These are phyloP conservation scores for Pituophis catenifer DNA, from an alignment of 2,113 vertebrate genomes.

Conservation along the genomic window DNA sequence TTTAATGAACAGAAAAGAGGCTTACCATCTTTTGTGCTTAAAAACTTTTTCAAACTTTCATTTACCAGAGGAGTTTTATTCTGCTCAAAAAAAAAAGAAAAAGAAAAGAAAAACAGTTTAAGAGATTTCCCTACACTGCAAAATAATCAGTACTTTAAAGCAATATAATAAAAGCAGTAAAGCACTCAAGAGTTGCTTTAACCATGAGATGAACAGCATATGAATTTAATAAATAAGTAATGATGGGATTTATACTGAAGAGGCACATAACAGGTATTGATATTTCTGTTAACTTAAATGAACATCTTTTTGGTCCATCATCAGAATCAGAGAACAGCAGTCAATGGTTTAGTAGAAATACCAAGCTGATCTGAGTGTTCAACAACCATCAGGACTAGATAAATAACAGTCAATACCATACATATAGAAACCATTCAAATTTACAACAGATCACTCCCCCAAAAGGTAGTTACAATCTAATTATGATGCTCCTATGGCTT, in stretches of 20 bases:
- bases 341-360: neutral
- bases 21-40: constrained; percentile 89
- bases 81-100: constrained; percentile 69
- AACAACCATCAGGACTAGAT: neutral
- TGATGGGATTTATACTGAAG: neutral
- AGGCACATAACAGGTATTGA: neutral
- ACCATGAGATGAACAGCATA: neutral
- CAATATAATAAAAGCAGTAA: neutral
- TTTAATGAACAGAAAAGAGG: constrained; percentile 24
- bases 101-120: constrained; percentile 25
- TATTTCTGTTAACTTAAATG: neutral
- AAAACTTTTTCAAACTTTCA: constrained; percentile 87
- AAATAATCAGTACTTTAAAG: neutral
- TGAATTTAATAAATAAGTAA: neutral
- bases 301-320: neutral
- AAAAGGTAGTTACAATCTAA: neutral
- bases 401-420: neutral
- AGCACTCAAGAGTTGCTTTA: neutral
- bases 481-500: neutral
- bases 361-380: neutral
- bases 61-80: constrained; percentile 90
- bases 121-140: neutral
- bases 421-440: neutral
- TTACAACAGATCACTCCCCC: neutral
- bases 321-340: neutral